These are phyloP conservation scores for Limanda limanda DNA, from an alignment of 2,113 vertebrate genomes.

Conservation along the genomic window DNA sequence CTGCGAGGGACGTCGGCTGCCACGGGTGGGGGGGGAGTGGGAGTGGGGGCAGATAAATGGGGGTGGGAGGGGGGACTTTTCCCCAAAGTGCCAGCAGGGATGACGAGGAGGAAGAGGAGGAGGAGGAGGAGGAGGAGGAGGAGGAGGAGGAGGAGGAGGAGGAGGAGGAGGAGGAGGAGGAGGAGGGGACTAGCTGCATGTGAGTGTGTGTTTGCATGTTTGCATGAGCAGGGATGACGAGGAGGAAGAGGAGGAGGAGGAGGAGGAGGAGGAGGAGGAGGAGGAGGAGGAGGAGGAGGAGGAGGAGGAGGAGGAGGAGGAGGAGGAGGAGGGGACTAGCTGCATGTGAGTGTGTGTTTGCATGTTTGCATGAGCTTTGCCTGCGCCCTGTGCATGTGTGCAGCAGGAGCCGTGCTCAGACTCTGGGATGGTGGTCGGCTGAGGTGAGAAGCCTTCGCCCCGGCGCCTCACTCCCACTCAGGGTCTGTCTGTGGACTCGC, in stretches of 20 bases:
- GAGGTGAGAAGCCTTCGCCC: conserved; percentile 71
- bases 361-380: too few species aligned
- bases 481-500: conserved; percentile 38
- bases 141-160: background rate
- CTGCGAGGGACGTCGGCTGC: conserved; percentile 84
- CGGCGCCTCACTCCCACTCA: conserved; percentile 43
- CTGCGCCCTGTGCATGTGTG: background rate
- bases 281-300: background rate
- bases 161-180: background rate
- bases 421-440: conserved; percentile 50
- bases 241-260: conserved; percentile 40
- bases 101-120: conserved; percentile 56
- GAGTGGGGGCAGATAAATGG: conserved; percentile 75
- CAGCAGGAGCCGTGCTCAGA: conserved; percentile 46
- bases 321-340: too few species aligned
- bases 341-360: too few species aligned
- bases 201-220: conserved; percentile 38
- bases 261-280: too few species aligned
- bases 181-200: conserved; percentile 52
- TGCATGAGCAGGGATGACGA: conserved; percentile 72
- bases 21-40: conserved; percentile 76
- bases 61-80: conserved; percentile 70
- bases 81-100: conserved; percentile 84
- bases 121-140: too few species aligned
- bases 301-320: too few species aligned